Base-by-base conservation (phyloP, 1,140 invertebrate genomes). In the Artemia franciscana region DNA sequence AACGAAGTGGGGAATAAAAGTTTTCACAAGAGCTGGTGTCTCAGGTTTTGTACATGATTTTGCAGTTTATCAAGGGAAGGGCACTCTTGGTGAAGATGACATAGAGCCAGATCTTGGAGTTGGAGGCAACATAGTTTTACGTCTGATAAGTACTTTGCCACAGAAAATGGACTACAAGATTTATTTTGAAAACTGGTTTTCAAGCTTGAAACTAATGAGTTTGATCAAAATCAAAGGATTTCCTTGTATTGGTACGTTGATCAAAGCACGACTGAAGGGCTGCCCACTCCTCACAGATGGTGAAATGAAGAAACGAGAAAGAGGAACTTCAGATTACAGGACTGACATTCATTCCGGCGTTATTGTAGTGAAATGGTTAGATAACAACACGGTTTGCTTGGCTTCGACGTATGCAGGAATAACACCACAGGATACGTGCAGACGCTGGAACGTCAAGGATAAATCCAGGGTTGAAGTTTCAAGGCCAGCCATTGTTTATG, bases 181-280 rank as follows among this genome's bases (percentile, higher is more conserved):
- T n/a, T 67, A 63, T 62, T 62, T 70, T 62, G 69, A 70, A 28
- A 69, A 70, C 58, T 66, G 64, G 61, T 70, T 70, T 65, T 60
- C 64, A 25, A 65, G 62, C 9, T 18, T 66, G 58, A 27, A 59
- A n/a, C 65, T 69, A 5, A 27, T 70, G 23, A 63, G 67, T 59
- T 30, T 57, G 21, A 57, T 69, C 24, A 65, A 65, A 57, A 39
- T 9, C 25, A 18, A 57, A 9, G 18, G 61, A 5, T 66, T 67
- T 5, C 64, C 64, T 66, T 65, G 66, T 23, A 68, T 67, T 67
- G 67, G 68, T 2, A 70, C 68, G 57, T 65, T 70, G 39, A 63
- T 59, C 7, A 26, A 9, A 5, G 57, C 63, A 56, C 27, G 68
- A 61, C 60, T 62, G 56, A 61, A 62, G 58, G 62, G 69, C 23